These are phyloP conservation scores for Upupa epops DNA, from an alignment of 2,113 vertebrate species.

Conservation along the genomic window DNA sequence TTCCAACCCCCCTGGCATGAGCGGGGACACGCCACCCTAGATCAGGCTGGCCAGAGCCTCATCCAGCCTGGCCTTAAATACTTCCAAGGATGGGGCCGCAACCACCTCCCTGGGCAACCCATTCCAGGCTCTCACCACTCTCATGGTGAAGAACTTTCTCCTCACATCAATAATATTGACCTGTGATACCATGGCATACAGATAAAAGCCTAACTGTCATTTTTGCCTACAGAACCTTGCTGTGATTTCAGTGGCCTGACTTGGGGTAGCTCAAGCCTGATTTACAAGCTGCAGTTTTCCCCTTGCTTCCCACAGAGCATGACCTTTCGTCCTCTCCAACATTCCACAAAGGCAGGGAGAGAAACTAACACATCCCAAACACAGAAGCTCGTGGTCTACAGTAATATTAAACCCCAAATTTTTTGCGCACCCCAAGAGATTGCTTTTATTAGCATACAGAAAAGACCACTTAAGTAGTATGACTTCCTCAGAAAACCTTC, in stretches of 20 bases:
- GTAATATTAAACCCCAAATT: neutral
- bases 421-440: neutral
- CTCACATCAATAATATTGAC: too few relatives aligned
- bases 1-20: too few relatives aligned
- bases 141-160: too few relatives aligned
- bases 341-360: neutral
- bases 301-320: neutral
- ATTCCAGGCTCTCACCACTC: too few relatives aligned
- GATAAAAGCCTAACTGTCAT: neutral
- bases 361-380: neutral
- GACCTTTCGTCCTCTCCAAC: neutral
- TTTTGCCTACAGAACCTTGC: neutral
- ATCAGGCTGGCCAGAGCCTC: too few relatives aligned
- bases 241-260: neutral
- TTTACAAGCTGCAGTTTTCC: neutral
- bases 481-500: neutral
- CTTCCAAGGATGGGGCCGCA: too few relatives aligned
- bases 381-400: neutral
- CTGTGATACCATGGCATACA: neutral
- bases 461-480: neutral
- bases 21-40: too few relatives aligned
- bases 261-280: neutral
- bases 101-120: too few relatives aligned
- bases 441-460: neutral
- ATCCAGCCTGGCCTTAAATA: too few relatives aligned